Percentiles rank a stretch among this genome's conserved stretches.
Evolutionary conservation across 2,113 vertebrate species (phyloP).

Genomic region (Epinephelus cyanopodus): DNA sequence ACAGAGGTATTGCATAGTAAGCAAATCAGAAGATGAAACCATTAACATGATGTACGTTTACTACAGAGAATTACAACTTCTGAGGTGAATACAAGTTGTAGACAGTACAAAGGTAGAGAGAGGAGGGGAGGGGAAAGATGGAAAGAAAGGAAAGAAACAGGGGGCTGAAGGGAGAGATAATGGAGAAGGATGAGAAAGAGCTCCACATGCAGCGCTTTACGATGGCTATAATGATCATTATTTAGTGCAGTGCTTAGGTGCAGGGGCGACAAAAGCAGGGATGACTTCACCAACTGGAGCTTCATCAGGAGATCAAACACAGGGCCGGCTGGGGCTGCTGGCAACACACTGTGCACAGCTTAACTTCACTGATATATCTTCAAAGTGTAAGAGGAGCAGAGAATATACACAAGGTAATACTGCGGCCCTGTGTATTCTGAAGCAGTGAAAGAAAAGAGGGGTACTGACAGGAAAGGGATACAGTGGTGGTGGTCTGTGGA

Average conservation of each 20-base stretch:
- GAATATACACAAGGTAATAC: slow-evolving; percentile 19
- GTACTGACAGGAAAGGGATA: background rate
- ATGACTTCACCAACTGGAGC: slow-evolving; percentile 59
- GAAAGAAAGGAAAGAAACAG: slow-evolving; percentile 7
- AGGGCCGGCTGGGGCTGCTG: slow-evolving; percentile 16
- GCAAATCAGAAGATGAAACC: slow-evolving; percentile 27
- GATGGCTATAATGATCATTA: slow-evolving; percentile 76
- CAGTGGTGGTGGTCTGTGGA: background rate
- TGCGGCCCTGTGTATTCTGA: slow-evolving; percentile 9
- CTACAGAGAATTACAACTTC: background rate
- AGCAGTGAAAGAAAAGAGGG: background rate
- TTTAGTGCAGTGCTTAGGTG: slow-evolving; percentile 74
- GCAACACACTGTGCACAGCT: slow-evolving; percentile 19
- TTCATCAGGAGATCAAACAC: slow-evolving; percentile 66
- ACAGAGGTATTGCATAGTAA: background rate
- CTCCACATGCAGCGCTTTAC: slow-evolving; percentile 72
- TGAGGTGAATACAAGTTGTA: slow-evolving; percentile 10
- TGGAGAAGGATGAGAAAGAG: slow-evolving; percentile 61
- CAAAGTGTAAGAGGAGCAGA: slow-evolving; percentile 42
- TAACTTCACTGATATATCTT: slow-evolving; percentile 45
- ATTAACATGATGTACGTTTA: slow-evolving; percentile 26
- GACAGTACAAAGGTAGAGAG: slow-evolving; percentile 17
- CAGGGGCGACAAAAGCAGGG: slow-evolving; percentile 7
- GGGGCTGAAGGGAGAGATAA: slow-evolving; percentile 49
- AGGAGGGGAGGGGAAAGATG: slow-evolving; percentile 6